Conservation (phyloP, 2,113 vertebrate genomes). For the Ardeotis arabs region DNA sequence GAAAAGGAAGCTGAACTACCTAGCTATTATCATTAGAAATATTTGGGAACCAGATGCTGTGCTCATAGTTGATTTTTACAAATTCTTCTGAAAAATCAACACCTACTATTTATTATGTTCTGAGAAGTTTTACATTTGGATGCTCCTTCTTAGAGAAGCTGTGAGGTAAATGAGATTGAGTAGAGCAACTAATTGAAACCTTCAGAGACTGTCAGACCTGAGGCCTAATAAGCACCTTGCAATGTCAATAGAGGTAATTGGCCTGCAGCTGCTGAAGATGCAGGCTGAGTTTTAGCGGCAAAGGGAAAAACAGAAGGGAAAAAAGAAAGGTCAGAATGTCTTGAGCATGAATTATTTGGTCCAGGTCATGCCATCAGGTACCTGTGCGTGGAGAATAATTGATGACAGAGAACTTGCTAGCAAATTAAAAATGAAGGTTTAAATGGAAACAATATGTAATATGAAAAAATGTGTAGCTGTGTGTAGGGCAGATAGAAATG, state of each 20-base stretch:
- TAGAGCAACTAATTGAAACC: slow-evolving; percentile 8
- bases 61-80: not conserved
- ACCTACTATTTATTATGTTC: not conserved
- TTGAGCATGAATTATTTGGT: not conserved
- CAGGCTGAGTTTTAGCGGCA: not conserved
- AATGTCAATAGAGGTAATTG: not conserved
- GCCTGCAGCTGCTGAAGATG: not conserved
- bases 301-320: not conserved
- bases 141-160: slow-evolving; percentile 17
- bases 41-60: not conserved
- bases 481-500: not conserved
- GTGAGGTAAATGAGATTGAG: slow-evolving; percentile 25
- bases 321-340: not conserved
- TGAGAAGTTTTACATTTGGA: not conserved
- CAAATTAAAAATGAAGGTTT: not conserved
- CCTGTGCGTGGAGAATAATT: not conserved
- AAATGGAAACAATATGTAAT: not conserved
- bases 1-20: not conserved
- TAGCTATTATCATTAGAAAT: not conserved
- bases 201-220: not conserved
- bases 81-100: not conserved
- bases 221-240: not conserved
- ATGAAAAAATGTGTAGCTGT: not conserved
- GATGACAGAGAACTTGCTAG: not conserved
- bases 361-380: not conserved